Evolutionary conservation across 1,140 invertebrate species (phyloP), one percentile per base, ranked within the genome.

Genomic region (Plectrocnemia conspersa): DNA sequence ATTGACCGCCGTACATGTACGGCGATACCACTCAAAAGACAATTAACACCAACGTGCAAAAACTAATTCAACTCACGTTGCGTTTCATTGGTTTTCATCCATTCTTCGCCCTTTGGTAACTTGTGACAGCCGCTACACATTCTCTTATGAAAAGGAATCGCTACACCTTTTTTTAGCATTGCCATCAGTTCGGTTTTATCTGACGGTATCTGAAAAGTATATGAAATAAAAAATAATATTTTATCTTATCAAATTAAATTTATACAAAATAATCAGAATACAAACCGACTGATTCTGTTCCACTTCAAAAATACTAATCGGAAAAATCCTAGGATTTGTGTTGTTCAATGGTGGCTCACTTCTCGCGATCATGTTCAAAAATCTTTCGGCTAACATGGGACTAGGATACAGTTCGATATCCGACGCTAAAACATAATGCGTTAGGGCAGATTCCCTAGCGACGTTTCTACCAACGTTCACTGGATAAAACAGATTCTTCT

Each of bases 341-440:
- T 66, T 68, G 7, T 35, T 68, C 27, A 90, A 68, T 23, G 83
- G 82, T 15, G 78, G 76, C 18, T 78, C 77, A 62, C 90, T 84
- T 58, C 77, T 77, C 2, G 84, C 81, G 41, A 92, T 82, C 88
- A 92, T 88, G 59, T 88, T 85, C 23, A 91, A 74, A 66, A 92
- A 92, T 62, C 82, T 81, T 4, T 77, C 73, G 15, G 86, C 83
- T 52, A 91, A 67, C 62, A 85, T 81, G 10, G 88, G 85, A 75
- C 83, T 91, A n/a, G 91, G 89, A 70, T 92, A 92, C 29, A 93
- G 77, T 68, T 93, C 90, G 59, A 92, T 89, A 67, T 93, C 91
- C 10, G 88, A 90, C 3, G 89, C 84, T 52, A 95, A 77, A 27
- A 96, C 79, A 68, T 85, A 91, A 66, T 91, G 81, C 10, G 92